These are phyloP conservation scores for Antechinus flavipes DNA, from an alignment of 2,113 vertebrate species.

Conservation along the genomic window DNA sequence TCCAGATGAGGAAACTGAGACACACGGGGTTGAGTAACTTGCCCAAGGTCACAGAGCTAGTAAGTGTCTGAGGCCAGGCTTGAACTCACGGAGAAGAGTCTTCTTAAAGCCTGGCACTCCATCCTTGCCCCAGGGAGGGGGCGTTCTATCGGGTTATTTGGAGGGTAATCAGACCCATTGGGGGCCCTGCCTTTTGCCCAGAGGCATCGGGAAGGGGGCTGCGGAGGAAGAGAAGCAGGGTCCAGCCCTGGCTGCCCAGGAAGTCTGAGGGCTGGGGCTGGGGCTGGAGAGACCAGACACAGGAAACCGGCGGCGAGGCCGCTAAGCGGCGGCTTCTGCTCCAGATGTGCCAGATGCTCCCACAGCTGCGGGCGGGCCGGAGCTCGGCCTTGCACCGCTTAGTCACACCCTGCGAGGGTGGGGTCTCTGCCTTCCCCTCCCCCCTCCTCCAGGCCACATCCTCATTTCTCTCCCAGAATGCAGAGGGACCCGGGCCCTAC, in stretches of 20 bases:
- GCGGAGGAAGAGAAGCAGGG: too few relatives aligned
- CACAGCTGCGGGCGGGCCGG: background rate
- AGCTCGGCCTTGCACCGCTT: background rate
- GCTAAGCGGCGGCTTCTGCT: background rate
- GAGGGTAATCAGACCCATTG: background rate
- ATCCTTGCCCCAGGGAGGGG: background rate
- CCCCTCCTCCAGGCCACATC: background rate
- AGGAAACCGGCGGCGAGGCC: background rate
- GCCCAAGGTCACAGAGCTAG: background rate
- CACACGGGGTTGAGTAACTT: background rate
- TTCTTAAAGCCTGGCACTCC: background rate
- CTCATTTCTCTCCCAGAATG: background rate
- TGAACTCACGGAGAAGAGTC: background rate
- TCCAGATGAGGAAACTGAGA: background rate
- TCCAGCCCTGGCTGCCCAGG: background rate
- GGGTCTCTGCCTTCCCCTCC: background rate
- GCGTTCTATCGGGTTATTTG: background rate
- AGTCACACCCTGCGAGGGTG: conserved; percentile 59
- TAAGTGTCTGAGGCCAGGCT: background rate
- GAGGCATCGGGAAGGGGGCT: background rate
- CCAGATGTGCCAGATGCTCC: background rate
- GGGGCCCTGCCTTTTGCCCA: background rate
- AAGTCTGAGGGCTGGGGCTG: background rate
- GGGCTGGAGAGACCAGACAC: background rate
- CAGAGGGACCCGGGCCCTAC: background rate